Base-by-base conservation (phyloP, 2,888 invertebrate genomes). In the Thereva nobilitata region DNA sequence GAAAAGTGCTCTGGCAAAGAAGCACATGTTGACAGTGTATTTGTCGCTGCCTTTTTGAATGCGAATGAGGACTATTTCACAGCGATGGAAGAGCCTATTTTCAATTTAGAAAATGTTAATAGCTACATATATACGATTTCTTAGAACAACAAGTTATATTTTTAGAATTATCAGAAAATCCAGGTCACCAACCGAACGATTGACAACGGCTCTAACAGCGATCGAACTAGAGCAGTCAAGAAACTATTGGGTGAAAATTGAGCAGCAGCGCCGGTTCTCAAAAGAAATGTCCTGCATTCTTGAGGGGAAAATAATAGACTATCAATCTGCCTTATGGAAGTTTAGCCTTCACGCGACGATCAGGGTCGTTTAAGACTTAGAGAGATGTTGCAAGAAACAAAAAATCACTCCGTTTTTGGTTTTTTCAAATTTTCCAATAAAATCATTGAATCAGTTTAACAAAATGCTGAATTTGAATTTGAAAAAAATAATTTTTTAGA, bases 341-440 rank as follows among this genome's bases (percentile, higher is more conserved):
- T 35, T 64, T 57, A 64, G 12, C 57, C 44, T 5, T 64, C 64
- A 6, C 12, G 57, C 7, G 38, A 10, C 5, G n/a, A 45, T 10
- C 4, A 4, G 10, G 45, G 9, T 4, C 4, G 5, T 8, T 45
- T 45, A 10, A n/a, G 4, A 4, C 8, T n/a, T 9, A 8, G 9
- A 10, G 5, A 6, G 10, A 8, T n/a, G n/a, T 8, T 47, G n/a
- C 45, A 45, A 4, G 45, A 9, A 45, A 45, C 10, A n/a, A n/a
- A 9, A 7, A 45, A 8, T 10, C 4, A 6, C 8, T 4, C 8
- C 10, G n/a, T 45, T 4, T 4, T 8, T 45, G n/a, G 10, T 45
- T 10, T 10, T 4, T 4, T 45, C 5, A 45, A n/a, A 6, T 8
- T 45, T 4, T 10, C 4, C 6, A 45, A 45, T 4, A 9, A 4